A percentile compares a stretch with the other conserved stretches of the same genome.
phyloP scores from a whole-genome alignment of 2,888 invertebrate genomes.

The Hirtodrosophila confusa region DNA sequence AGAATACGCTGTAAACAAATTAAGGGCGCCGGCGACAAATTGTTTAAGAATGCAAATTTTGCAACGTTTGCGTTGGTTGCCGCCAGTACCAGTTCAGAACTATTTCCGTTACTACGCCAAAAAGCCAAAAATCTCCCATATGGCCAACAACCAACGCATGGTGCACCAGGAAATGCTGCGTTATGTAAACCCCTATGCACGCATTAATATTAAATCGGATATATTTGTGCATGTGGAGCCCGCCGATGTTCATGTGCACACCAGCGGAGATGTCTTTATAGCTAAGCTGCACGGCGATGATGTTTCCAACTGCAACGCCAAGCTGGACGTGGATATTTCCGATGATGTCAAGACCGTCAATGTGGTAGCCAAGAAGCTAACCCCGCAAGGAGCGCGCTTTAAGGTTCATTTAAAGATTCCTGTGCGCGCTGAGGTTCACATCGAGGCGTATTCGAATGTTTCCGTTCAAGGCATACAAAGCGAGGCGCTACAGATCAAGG shows the following conservation, averaged over 20 bases:
- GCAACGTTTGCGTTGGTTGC: conserved; percentile 42
- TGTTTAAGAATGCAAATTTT: conserved; percentile 55
- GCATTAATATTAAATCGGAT: conserved; percentile 73
- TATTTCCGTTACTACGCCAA: conserved; percentile 53
- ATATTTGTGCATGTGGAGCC: conserved; percentile 64
- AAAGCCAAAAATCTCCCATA: conserved; percentile 34
- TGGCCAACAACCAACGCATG: conserved; percentile 36
- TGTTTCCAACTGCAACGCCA: conserved; percentile 61
- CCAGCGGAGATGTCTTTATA: conserved; percentile 72
- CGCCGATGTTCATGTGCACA: conserved; percentile 72
- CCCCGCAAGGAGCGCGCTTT: conserved; percentile 36
- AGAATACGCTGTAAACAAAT: conserved; percentile 37
- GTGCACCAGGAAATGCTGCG: conserved; percentile 75
- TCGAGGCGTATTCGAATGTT: conserved; percentile 63
- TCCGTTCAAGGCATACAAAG: conserved; percentile 73
- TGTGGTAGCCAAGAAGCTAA: conserved; percentile 55
- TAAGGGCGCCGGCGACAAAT: conserved; percentile 9
- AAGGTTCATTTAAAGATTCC: conserved; percentile 78
- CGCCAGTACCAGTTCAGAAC: conserved; percentile 24
- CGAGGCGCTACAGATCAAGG: conserved; percentile 67
- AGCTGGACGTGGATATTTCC: conserved; percentile 59
- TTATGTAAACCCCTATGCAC: conserved; percentile 71
- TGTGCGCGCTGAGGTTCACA: conserved; percentile 74
- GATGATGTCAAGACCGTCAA: conserved; percentile 67
- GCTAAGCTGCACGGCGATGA: conserved; percentile 70